Evolutionary conservation across 2,113 vertebrate genomes (phyloP).

Genomic region (Epinephelus fuscoguttatus): DNA sequence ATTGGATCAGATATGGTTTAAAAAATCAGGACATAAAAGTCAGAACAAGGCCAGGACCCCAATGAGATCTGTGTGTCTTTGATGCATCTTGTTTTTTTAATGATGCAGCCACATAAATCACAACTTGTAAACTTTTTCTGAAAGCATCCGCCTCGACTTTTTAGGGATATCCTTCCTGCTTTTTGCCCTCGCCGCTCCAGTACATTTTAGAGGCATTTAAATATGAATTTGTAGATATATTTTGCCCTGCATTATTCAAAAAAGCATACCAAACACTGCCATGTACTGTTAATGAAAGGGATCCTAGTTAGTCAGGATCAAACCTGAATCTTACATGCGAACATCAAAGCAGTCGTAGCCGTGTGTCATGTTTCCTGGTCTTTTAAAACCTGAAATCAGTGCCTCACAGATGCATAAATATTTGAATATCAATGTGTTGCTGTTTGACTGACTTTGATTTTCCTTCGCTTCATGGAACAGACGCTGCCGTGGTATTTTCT

Average conservation of each 20-base stretch:
- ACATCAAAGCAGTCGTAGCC: slow-evolving; percentile 29
- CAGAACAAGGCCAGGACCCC: background rate
- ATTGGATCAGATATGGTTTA: background rate
- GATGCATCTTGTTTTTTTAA: background rate
- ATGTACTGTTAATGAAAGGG: slow-evolving; percentile 26
- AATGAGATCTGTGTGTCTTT: background rate
- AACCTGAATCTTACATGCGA: slow-evolving; percentile 12
- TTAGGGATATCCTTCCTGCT: background rate
- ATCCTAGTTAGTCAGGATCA: slow-evolving; percentile 33
- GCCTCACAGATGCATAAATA: slow-evolving; percentile 40
- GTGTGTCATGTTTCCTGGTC: slow-evolving; percentile 19
- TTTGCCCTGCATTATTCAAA: background rate
- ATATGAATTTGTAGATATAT: slow-evolving; percentile 14
- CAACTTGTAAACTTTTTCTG: background rate
- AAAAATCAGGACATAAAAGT: background rate
- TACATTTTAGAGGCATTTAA: background rate
- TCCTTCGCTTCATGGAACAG: background rate
- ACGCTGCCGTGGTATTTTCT: background rate
- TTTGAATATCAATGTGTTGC: slow-evolving; percentile 41
- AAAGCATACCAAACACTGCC: background rate
- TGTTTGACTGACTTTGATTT: slow-evolving; percentile 54
- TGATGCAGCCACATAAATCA: background rate
- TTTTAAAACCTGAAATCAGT: slow-evolving; percentile 22
- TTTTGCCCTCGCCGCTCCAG: background rate
- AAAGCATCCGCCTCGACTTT: background rate